Conservation (phyloP, 2,797 vertebrate genomes). For the Psittacula derbiana region DNA sequence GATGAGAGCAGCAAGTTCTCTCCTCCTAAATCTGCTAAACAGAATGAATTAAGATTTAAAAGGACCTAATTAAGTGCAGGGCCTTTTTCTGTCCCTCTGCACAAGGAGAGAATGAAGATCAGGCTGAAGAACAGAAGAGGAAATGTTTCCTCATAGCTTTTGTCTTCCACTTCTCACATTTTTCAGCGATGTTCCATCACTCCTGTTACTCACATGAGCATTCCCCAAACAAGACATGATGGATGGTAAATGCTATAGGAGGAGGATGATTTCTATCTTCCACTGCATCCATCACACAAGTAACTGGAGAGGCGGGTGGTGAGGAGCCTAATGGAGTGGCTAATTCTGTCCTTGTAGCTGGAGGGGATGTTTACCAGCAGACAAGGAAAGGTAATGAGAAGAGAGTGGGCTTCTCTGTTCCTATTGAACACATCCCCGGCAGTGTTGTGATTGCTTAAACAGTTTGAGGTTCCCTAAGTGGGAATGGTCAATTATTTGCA, state of each 20-base stretch:
- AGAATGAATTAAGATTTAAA: constrained; percentile 8
- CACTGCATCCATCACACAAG: not conserved
- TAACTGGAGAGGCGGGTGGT: not conserved
- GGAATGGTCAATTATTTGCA: fast-evolving
- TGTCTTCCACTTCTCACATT: not conserved
- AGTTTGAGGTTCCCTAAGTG: not conserved
- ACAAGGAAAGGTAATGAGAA: not conserved
- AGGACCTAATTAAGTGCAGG: not conserved
- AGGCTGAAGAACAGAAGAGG: not conserved
- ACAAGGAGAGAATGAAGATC: not conserved
- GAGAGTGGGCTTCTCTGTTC: not conserved
- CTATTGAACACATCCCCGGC: not conserved
- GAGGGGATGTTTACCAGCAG: not conserved
- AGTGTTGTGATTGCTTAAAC: not conserved
- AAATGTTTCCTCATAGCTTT: not conserved
- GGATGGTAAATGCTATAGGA: not conserved
- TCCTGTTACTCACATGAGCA: not conserved
- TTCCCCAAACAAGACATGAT: not conserved
- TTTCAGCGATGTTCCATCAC: not conserved
- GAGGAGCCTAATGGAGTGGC: not conserved
- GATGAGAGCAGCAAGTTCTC: not conserved
- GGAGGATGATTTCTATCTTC: not conserved
- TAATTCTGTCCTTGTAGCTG: not conserved
- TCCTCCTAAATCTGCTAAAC: not conserved
- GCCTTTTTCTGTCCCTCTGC: not conserved